Evolutionary conservation across 2,797 vertebrate genomes (phyloP).

Genomic region (Sebastes glaucus): DNA sequence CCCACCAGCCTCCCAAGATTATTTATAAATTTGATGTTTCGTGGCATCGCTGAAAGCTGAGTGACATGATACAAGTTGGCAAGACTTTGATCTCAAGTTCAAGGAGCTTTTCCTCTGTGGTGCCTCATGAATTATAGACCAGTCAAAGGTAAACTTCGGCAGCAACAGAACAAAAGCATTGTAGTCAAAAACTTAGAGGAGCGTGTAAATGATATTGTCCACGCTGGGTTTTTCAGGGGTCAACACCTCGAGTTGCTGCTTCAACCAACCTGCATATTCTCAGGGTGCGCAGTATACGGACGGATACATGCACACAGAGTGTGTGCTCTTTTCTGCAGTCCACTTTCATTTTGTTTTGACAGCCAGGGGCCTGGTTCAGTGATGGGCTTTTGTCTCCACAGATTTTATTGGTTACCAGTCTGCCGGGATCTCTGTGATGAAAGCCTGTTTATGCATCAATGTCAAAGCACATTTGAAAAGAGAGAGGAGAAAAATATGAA

Average conservation of each 20-base stretch:
- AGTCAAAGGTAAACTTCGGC: neutral
- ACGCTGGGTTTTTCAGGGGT: neutral
- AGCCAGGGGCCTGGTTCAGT: neutral
- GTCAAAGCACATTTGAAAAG: neutral
- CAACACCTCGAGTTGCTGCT: neutral
- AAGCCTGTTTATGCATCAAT: slow-evolving; percentile 14
- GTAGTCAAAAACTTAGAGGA: neutral
- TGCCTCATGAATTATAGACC: neutral
- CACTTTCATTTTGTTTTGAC: slow-evolving; percentile 28
- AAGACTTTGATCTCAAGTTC: slow-evolving; percentile 37
- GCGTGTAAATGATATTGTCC: neutral
- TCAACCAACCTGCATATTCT: neutral
- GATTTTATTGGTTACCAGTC: slow-evolving; percentile 17
- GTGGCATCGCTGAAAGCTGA: slow-evolving; percentile 10
- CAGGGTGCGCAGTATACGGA: neutral
- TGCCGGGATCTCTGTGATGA: neutral
- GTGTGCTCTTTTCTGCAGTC: neutral
- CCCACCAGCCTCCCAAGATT: neutral
- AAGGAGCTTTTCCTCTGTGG: slow-evolving; percentile 9
- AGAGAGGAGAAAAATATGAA: neutral
- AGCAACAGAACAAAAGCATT: neutral
- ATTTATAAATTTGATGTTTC: slow-evolving; percentile 5
- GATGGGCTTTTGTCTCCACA: slow-evolving; percentile 1
- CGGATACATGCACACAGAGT: neutral
- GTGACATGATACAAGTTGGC: slow-evolving; percentile 5